Conservation (phyloP, 1,140 invertebrate species). For the Goniozus legneri region DNA sequence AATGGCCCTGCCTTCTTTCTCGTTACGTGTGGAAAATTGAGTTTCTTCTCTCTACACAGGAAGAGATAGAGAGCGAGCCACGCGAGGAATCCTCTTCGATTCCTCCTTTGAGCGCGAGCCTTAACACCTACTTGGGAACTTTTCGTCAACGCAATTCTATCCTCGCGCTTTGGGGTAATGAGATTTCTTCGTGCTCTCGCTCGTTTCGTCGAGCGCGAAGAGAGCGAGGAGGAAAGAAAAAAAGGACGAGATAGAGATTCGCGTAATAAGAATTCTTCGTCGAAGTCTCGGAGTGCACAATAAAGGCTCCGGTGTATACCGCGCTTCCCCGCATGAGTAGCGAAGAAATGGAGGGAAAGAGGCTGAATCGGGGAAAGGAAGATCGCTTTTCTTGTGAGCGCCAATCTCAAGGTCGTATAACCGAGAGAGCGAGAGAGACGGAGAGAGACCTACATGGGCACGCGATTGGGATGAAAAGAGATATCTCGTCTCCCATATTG, state of each 20-base stretch:
- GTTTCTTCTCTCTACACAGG: conserved; percentile 21
- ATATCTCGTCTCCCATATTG: conserved; percentile 16
- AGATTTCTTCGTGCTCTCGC: conserved; percentile 31
- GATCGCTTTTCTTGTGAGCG: neutral
- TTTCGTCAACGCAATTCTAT: conserved; percentile 33
- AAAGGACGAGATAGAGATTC: no score
- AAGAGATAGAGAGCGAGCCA: conserved; percentile 12
- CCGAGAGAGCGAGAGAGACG: conserved; percentile 2
- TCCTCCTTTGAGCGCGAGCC: conserved; percentile 20
- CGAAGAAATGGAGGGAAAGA: neutral
- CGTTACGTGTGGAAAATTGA: conserved; percentile 29
- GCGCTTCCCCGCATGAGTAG: neutral
- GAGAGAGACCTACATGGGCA: neutral
- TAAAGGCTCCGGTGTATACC: conserved; percentile 20
- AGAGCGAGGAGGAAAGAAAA: no score
- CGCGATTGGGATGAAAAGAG: conserved; percentile 19
- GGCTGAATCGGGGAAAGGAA: no score
- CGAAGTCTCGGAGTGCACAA: conserved; percentile 24
- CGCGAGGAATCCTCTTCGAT: conserved; percentile 27
- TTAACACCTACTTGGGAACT: conserved; percentile 29
- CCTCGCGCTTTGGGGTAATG: conserved; percentile 31
- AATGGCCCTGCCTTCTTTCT: conserved; percentile 20
- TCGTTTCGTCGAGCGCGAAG: no score
- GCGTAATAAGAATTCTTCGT: conserved; percentile 37
- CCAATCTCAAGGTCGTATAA: no score